These are phyloP conservation scores for Drosophila suzukii DNA, from an alignment of 1,140 invertebrate genomes.

Conservation along the genomic window DNA sequence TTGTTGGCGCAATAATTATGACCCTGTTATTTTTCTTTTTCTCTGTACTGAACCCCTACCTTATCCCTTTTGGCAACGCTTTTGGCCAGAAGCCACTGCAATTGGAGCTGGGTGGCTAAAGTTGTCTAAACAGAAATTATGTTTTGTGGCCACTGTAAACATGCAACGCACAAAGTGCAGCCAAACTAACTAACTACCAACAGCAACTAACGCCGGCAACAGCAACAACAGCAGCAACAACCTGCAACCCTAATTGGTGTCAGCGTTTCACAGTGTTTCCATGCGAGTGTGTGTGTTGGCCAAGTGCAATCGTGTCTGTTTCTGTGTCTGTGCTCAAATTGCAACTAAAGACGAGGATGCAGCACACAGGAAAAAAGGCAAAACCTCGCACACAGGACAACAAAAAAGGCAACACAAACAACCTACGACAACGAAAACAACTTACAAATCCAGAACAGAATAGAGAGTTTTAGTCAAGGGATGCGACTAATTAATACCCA, in stretches of 20 bases:
- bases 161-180: slow-evolving; percentile 71
- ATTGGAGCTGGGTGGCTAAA: slow-evolving; percentile 39
- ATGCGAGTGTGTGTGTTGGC: slow-evolving; percentile 6
- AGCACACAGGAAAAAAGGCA: slow-evolving; percentile 35
- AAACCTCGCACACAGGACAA: slow-evolving; percentile 26
- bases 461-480: not conserved
- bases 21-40: slow-evolving; percentile 29
- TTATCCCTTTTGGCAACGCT: slow-evolving; percentile 1
- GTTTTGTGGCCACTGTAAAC: slow-evolving; percentile 80
- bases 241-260: slow-evolving; percentile 72
- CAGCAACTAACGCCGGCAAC: slow-evolving; percentile 42
- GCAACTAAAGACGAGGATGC: slow-evolving; percentile 68
- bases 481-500: not conserved
- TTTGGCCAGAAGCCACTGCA: slow-evolving; percentile 26
- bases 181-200: slow-evolving; percentile 58
- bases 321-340: slow-evolving; percentile 57
- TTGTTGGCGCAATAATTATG: slow-evolving; percentile 67
- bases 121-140: slow-evolving; percentile 81
- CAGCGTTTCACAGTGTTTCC: slow-evolving; percentile 60
- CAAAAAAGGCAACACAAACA: slow-evolving; percentile 68
- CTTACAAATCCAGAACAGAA: slow-evolving; percentile 80
- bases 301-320: slow-evolving; percentile 18
- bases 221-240: slow-evolving; percentile 17
- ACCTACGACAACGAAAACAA: slow-evolving; percentile 79
- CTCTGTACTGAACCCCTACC: not conserved